These are phyloP conservation scores for Menura novaehollandiae DNA, from an alignment of 2,113 vertebrate genomes.

Conservation along the genomic window DNA sequence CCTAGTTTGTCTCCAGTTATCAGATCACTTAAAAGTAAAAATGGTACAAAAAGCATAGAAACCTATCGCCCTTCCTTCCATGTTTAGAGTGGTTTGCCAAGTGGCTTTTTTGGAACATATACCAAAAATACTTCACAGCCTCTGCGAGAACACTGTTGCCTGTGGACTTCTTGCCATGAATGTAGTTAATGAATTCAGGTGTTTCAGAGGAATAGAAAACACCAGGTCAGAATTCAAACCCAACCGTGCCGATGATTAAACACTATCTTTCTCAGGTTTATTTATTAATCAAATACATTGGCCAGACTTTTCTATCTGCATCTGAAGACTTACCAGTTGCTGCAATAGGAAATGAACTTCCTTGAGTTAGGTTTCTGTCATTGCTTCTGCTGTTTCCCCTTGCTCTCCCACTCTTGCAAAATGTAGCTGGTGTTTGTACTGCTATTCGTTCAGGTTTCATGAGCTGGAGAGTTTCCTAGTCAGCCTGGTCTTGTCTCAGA, in stretches of 20 bases:
- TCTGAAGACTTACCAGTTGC: background rate
- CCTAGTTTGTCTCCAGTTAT: background rate
- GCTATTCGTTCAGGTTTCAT: background rate
- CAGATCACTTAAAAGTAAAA: background rate
- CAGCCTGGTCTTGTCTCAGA: slow-evolving; percentile 10
- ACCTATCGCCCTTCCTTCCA: background rate
- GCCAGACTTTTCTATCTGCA: background rate
- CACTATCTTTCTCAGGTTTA: background rate
- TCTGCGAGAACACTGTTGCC: background rate
- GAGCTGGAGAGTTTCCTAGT: background rate
- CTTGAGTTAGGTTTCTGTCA: background rate
- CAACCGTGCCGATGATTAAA: background rate
- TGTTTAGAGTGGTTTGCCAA: background rate
- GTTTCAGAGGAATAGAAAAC: background rate
- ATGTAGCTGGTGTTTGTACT: background rate
- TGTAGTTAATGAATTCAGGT: background rate
- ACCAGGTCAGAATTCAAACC: background rate
- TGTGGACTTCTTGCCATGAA: background rate
- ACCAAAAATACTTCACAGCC: background rate
- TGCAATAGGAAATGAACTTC: background rate
- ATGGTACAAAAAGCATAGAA: background rate
- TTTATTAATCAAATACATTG: background rate
- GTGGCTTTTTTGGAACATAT: background rate
- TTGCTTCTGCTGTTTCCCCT: background rate
- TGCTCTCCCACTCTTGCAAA: background rate